These are phyloP conservation scores for Agrotis exclamationis DNA, from an alignment of 2,888 invertebrate species.

Conservation along the genomic window DNA sequence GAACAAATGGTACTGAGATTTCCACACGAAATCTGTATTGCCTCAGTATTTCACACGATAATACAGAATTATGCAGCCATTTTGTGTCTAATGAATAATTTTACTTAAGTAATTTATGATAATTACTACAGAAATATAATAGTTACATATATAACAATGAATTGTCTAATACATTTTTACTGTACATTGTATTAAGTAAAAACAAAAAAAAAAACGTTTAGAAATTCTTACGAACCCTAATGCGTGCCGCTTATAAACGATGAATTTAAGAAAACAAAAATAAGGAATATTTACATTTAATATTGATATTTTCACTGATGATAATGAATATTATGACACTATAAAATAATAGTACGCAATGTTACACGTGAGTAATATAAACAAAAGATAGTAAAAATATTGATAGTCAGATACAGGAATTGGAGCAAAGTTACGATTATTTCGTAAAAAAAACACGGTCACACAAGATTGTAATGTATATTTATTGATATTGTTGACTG, in stretches of 20 bases:
- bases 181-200: no score
- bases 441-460: slow-evolving; percentile 62
- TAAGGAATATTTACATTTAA: slow-evolving; percentile 34
- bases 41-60: slow-evolving; percentile 28
- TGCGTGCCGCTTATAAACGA: slow-evolving; percentile 37
- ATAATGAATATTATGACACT: slow-evolving; percentile 49
- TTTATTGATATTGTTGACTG: slow-evolving; percentile 43
- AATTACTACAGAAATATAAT: slow-evolving; percentile 7
- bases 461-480: slow-evolving; percentile 44
- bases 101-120: slow-evolving; percentile 2
- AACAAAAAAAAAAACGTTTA: neutral
- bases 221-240: slow-evolving; percentile 4
- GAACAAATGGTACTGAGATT: slow-evolving; percentile 18
- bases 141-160: neutral
- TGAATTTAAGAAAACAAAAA: slow-evolving; percentile 36
- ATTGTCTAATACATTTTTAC: no score
- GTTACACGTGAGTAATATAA: slow-evolving; percentile 37
- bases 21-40: neutral
- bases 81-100: slow-evolving; percentile 25
- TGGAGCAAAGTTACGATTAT: slow-evolving; percentile 55
- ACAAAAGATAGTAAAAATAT: slow-evolving; percentile 60
- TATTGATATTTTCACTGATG: slow-evolving; percentile 31
- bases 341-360: slow-evolving; percentile 32
- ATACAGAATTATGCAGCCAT: slow-evolving; percentile 26
- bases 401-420: slow-evolving; percentile 60